Conservation (phyloP, 30 jellyfish, hydroid and myxozoan genomes). For the Hydractinia echinata region DNA sequence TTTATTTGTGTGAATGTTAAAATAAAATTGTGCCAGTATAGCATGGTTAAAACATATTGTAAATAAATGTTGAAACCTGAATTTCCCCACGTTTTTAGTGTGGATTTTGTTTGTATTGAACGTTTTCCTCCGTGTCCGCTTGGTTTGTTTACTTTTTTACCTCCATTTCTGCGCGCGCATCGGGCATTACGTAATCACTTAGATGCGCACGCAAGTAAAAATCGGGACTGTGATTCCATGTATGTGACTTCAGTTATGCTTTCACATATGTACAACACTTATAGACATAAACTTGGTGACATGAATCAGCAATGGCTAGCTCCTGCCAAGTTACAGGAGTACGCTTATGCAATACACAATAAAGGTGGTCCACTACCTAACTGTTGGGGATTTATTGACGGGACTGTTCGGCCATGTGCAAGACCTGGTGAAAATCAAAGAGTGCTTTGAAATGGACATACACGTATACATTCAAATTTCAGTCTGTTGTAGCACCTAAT, state of each 20-base stretch:
- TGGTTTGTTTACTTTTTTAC: too few relatives aligned
- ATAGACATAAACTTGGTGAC: not conserved
- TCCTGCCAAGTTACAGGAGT: not conserved
- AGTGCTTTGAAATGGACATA: not conserved
- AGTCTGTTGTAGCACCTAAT: not conserved
- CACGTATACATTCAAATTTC: constrained; percentile 19
- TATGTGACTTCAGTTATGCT: not conserved
- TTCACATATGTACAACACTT: not conserved
- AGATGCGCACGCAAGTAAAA: too few relatives aligned
- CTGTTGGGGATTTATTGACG: not conserved
- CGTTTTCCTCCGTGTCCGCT: too few relatives aligned
- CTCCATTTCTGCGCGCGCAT: too few relatives aligned
- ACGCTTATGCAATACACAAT: not conserved
- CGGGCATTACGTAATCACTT: too few relatives aligned
- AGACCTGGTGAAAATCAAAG: not conserved
- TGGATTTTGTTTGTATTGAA: too few relatives aligned
- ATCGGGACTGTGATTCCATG: too few relatives aligned
- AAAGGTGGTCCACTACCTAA: not conserved
- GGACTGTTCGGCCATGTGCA: not conserved
- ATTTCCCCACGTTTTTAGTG: too few relatives aligned
- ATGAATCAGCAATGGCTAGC: not conserved
- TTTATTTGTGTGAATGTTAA: too few relatives aligned
- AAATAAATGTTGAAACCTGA: too few relatives aligned
- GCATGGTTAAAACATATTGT: too few relatives aligned
- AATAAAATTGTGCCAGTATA: too few relatives aligned